Conservation (phyloP, 1,140 invertebrate genomes). For the Leptoteleia sp. region DNA sequence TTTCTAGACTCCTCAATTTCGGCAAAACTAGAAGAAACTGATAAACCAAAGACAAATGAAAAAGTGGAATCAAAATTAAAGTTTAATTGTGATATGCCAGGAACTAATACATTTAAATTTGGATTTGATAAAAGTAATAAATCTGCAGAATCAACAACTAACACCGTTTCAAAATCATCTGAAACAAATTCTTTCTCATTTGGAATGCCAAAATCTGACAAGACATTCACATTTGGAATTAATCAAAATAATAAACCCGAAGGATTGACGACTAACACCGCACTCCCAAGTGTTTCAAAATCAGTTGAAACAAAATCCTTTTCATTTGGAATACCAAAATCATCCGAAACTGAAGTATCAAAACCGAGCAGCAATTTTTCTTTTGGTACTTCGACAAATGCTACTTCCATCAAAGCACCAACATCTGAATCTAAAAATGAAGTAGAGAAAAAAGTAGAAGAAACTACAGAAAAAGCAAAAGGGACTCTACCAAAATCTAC, state of each 20-base stretch:
- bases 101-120: no score
- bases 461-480: not conserved
- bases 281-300: constrained; percentile 30
- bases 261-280: no score
- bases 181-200: no score
- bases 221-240: no score
- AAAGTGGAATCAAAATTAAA: no score
- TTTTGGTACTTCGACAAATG: constrained; percentile 11
- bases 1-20: no score
- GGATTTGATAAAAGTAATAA: constrained; percentile 76
- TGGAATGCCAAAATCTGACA: no score
- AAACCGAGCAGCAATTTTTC: constrained; percentile 19
- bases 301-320: constrained; percentile 51
- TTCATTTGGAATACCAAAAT: constrained; percentile 73
- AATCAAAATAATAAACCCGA: no score
- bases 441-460: constrained; percentile 13
- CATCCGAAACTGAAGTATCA: constrained; percentile 12
- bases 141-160: constrained; percentile 26
- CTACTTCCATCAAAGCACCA: constrained; percentile 13
- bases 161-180: no score
- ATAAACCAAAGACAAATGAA: no score
- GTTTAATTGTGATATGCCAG: no score
- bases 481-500: not conserved
- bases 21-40: no score
- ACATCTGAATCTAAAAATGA: constrained; percentile 72